Evolutionary conservation across 64 coral and sea anemone species (phyloP).

Genomic region (Montipora capricornis): DNA sequence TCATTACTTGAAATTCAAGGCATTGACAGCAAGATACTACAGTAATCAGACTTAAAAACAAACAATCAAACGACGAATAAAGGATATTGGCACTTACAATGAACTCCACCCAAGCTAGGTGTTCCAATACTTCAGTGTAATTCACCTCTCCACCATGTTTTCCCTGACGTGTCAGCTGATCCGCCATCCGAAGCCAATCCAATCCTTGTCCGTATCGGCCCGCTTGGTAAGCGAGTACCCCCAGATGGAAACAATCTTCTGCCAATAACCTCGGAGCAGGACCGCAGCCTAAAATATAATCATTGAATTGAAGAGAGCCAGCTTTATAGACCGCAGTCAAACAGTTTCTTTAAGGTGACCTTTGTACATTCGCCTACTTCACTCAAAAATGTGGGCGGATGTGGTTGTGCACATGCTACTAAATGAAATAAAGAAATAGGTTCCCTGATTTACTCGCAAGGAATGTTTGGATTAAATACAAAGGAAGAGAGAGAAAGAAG

Average conservation of each 20-base stretch:
- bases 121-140: constrained; percentile 67
- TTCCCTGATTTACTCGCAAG: no score
- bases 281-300: constrained; percentile 54
- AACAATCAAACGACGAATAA: not conserved
- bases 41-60: not conserved
- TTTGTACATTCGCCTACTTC: no score
- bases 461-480: no score
- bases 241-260: constrained; percentile 87
- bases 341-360: no score
- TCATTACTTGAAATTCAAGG: no score
- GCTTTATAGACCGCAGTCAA: no score
- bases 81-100: constrained; percentile 37
- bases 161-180: constrained; percentile 22
- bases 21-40: no score
- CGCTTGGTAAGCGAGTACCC: constrained; percentile 63
- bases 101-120: constrained; percentile 81
- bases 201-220: constrained; percentile 60
- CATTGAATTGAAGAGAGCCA: not conserved
- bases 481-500: no score
- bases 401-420: no score
- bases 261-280: constrained; percentile 52
- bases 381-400: no score
- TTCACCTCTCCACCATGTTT: constrained; percentile 8
- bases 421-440: no score
- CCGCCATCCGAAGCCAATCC: constrained; percentile 75